Base-by-base conservation (phyloP, 2,888 invertebrate species). In the Himalopsyche tibetana region DNA sequence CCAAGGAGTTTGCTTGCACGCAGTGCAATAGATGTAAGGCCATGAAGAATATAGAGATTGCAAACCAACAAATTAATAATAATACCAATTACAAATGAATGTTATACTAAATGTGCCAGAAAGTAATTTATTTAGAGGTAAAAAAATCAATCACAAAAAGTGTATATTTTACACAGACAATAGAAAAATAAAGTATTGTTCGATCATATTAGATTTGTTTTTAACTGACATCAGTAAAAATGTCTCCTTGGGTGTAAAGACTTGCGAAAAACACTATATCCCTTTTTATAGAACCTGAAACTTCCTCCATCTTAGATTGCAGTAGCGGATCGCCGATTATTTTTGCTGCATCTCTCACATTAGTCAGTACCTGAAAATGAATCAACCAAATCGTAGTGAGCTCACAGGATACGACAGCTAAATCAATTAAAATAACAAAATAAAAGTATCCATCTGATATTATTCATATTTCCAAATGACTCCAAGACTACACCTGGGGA, bases 241-340 rank as follows among this genome's bases (percentile, higher is more conserved):
- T 82, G 81, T 88, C 88, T 15, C 88, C 88, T 82, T 88, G 88
- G n/a, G 98, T 98, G 90, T 99, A 99, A 80, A 99, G 94, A 92
- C 98, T 99, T 51, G 98, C 98, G 38, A 99, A 98, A 91, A 99
- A 99, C 0, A 99, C 99, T 90, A 99, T 99, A 91, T 99, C 99
- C 87, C 99, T 94, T 91, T 99, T 98, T 89, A 99, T 99, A 79
- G 97, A 96, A 4, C 95, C 95, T 0, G 98, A 98, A 0, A 98
- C 98, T 91, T 98, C 97, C 91, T 98, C 97, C 98, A 99, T 99
- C 93, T 99, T 99, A 88, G 95, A 95, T 90, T 96, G 96, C 4
- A 99, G 93, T 15, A 96, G 96, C 0, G 98, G 97, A 92, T 99
- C 98, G 0, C 99, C 99, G 87, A 99, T 97, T 55, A 98, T 96